These are phyloP conservation scores for Lasioglossum lativentre DNA, from an alignment of 2,888 invertebrate genomes.

Conservation along the genomic window DNA sequence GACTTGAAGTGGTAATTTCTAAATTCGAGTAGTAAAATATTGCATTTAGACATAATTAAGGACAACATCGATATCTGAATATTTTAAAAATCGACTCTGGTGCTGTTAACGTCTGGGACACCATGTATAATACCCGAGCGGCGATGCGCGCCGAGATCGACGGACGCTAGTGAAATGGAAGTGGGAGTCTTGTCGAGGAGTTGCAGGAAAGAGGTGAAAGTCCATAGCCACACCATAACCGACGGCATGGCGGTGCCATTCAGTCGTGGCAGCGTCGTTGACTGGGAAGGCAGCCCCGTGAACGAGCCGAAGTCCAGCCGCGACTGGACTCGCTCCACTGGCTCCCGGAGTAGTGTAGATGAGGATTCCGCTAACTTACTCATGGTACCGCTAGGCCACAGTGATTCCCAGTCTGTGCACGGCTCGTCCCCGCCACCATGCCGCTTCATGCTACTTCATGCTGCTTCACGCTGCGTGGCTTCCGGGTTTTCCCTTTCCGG, in stretches of 20 bases:
- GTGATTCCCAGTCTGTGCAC: slow-evolving; percentile 59
- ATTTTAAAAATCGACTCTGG: neutral
- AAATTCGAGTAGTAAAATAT: too few relatives aligned
- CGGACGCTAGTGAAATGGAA: slow-evolving; percentile 69
- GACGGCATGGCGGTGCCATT: slow-evolving; percentile 37
- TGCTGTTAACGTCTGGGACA: neutral
- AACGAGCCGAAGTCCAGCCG: slow-evolving; percentile 52
- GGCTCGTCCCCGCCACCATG: slow-evolving; percentile 47
- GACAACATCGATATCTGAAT: too few relatives aligned
- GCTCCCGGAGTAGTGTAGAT: slow-evolving; percentile 64
- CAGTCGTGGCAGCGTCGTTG: slow-evolving; percentile 39
- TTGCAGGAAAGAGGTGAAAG: slow-evolving; percentile 76
- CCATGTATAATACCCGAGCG: neutral
- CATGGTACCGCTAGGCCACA: slow-evolving; percentile 80
- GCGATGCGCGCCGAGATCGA: slow-evolving; percentile 7
- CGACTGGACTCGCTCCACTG: slow-evolving; percentile 51
- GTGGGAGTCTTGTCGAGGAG: slow-evolving; percentile 69
- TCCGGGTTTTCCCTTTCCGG: slow-evolving; percentile 73
- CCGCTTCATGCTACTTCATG: slow-evolving; percentile 16
- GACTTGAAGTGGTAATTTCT: too few relatives aligned
- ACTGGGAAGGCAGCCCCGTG: slow-evolving; percentile 40
- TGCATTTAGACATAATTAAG: too few relatives aligned
- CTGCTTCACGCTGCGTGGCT: slow-evolving; percentile 36
- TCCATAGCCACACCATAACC: slow-evolving; percentile 69
- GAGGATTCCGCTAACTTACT: slow-evolving; percentile 78